Base-by-base conservation (phyloP, 2,113 vertebrate genomes). In the Perca flavescens region DNA sequence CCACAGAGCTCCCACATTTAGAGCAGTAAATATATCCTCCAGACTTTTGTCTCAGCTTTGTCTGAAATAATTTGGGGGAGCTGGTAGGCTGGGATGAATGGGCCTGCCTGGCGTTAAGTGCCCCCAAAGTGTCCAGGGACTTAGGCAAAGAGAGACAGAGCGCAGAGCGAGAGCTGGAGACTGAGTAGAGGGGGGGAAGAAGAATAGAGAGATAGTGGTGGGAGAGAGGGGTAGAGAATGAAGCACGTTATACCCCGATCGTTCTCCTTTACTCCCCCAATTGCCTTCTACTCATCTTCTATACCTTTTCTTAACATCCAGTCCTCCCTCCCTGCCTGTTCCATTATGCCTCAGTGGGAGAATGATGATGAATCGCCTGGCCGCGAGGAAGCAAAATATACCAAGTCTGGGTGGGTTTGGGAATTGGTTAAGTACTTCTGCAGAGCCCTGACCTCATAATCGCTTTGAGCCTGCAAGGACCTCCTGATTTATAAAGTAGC, bases 371-470 rank as follows among this genome's bases (percentile, higher is more conserved):
- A 98, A 99, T 99, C 93, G 95, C 94, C 94, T 92, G 94, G 95
- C 95, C 91, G 92, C 82, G 86, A 89, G 94, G 95, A 96, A 95
- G 95, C 93, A 95, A 93, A 96, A 97, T 94, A 95, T 94, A 93
- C 95, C 93, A 95, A 94, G 94, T 94, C 87, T 50, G 92, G 80
- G 86, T 90, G 88, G 96, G 94, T 95, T 96, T 97, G 96, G 97
- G 97, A 96, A 98, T 96, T 97, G 96, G 96, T 96, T 97, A 98
- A 98, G 96, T 97, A 97, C 97, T 97, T 96, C 95, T 95, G 96
- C 25, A 94, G 94, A 95, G 91, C 94, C 93, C 91, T 94, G 95
- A 95, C 95, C 97, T 96, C 95, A 95, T 96, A 95, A 96, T 96
- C 94, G 94, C 95, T 95, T 91, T 90, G 94, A 94, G 97, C 91